Percentiles rank a stretch among this genome's conserved stretches.
phyloP scores from a whole-genome alignment of 2,797 vertebrate species.

The Periparus ater region DNA sequence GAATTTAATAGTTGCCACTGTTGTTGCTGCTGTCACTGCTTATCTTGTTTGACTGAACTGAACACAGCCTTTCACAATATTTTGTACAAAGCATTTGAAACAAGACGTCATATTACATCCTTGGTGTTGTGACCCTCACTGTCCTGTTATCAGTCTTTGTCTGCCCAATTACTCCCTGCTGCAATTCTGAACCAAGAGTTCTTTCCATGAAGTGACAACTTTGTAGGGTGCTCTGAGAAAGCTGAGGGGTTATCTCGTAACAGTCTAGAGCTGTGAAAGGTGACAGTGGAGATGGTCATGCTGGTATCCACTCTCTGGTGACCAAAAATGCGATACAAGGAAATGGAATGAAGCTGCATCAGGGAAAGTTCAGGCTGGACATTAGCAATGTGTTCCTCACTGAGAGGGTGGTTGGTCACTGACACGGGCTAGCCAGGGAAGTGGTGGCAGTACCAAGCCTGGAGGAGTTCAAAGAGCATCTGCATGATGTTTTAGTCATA shows the following conservation, averaged over 20 bases:
- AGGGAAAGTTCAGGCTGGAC: not conserved
- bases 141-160: not conserved
- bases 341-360: not conserved
- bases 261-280: not conserved
- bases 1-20: not conserved
- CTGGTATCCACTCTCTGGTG: not conserved
- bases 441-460: not conserved
- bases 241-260: not conserved
- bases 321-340: not conserved
- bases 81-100: not conserved
- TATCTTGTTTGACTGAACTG: not conserved
- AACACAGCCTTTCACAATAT: not conserved
- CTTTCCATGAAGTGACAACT: not conserved
- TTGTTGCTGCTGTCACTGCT: not conserved
- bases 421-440: not conserved
- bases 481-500: not conserved
- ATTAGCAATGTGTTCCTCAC: not conserved
- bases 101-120: not conserved
- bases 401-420: fast-evolving
- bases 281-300: not conserved
- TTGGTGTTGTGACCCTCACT: not conserved
- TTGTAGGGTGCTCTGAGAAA: not conserved
- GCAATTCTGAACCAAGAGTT: not conserved
- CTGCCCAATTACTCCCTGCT: not conserved
- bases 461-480: not conserved